Base-by-base conservation (phyloP, 1,140 invertebrate species). In the Metopolophium dirhodum region DNA sequence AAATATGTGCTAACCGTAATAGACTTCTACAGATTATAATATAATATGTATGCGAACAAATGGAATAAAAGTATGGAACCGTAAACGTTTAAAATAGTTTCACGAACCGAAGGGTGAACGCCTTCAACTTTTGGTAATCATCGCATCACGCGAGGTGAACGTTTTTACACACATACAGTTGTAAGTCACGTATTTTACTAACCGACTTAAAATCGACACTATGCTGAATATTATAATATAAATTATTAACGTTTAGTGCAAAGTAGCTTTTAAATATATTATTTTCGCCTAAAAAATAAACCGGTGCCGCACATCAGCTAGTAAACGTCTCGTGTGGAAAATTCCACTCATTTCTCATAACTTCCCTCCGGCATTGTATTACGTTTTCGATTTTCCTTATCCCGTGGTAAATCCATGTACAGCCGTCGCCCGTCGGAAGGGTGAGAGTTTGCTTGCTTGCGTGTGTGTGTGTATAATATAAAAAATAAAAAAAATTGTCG, bases 401-500 rank as follows among this genome's bases (percentile, higher is more conserved):
- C 14, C 30, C 26, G 20, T 20, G 7, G n/a, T n/a, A 87, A 87
- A 87, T 87, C 14, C 86, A 6, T 22, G 11, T 87, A 87, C 22
- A 51, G 22, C 18, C 86, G 26, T 49, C 8, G 41, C 4, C 0
- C 85, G 45, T 18, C 20, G 6, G 47, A 49, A 87, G 41, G 41
- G 22, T 26, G 23, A 45, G 7, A 49, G 9, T 30, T 86, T 86
- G 37, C 30, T 86, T 86, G 37, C 9, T 7, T 41, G 35, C 3
- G 4, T 45, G 37, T 26, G 41, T 85, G 86, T 87, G 45, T 9
- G 85, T n/a, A 26, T n/a, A 1, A 18, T 30, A 86, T 30, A 85
- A 86, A 86, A 86, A 86, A 37, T 37, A 37, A 37, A n/a, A 68
- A 83, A 83, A 83, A 37, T 83, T 86, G 85, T 86, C 85, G 45